A percentile compares a stretch with the other conserved stretches of the same genome.
These are phyloP conservation scores for Microtus oregoni DNA, from an alignment of 2,113 vertebrate genomes.

Conservation along the genomic window DNA sequence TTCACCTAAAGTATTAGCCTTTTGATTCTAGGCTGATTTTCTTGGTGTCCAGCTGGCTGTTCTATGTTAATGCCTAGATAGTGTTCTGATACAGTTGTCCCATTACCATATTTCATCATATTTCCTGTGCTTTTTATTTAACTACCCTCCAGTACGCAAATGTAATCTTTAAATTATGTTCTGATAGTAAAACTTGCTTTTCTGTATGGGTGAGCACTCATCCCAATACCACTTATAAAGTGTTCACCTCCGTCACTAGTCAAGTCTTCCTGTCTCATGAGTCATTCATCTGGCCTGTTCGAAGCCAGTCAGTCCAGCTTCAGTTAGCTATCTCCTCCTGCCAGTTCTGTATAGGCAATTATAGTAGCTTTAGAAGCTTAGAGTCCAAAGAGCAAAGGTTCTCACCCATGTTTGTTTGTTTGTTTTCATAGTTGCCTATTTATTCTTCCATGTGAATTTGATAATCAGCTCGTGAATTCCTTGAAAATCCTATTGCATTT, in stretches of 20 bases:
- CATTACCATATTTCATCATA: not conserved
- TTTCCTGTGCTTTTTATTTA: not conserved
- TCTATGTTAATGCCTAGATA: not conserved
- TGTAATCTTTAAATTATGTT: not conserved
- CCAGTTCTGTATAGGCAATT: not conserved
- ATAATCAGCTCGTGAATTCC: not conserved
- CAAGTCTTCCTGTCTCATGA: not conserved
- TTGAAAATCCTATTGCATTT: conserved; percentile 19
- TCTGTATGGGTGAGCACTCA: not conserved
- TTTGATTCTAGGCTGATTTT: not conserved
- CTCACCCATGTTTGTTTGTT: not conserved
- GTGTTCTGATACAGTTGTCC: not conserved
- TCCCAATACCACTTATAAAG: not conserved
- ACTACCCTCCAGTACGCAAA: not conserved
- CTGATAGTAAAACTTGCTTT: not conserved
- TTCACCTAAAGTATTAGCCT: not conserved
- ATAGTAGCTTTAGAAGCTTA: not conserved
- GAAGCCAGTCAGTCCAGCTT: not conserved
- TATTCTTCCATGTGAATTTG: not conserved
- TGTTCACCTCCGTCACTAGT: not conserved
- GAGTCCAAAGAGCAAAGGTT: not conserved
- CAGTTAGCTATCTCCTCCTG: not conserved
- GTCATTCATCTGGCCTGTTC: not conserved
- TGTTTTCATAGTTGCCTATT: not conserved
- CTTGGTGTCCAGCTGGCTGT: not conserved